Percentiles rank a stretch among this genome's conserved stretches.
Conservation (phyloP, 2,888 invertebrate genomes). For the Leucoptera coffeella region DNA sequence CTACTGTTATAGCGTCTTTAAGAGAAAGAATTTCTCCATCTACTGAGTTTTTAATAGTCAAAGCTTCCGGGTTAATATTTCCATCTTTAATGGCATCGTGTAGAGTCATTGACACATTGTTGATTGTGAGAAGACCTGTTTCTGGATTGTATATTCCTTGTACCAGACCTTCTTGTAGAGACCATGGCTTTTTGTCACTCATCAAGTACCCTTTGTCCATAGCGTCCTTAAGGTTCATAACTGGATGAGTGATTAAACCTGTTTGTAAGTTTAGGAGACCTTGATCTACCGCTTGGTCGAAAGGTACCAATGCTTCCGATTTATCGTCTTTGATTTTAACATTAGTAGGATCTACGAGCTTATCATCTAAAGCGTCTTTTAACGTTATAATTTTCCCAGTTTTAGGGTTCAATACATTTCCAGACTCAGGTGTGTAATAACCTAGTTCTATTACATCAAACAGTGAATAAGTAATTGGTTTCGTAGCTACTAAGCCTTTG, state of each 20-base stretch:
- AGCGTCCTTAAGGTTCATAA: constrained; percentile 70
- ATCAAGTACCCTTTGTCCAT: constrained; percentile 75
- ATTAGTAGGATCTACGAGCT: constrained; percentile 65
- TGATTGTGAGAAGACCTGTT: constrained; percentile 66
- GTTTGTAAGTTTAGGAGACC: constrained; percentile 65
- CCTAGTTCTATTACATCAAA: constrained; percentile 70
- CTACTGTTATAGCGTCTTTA: constrained; percentile 69
- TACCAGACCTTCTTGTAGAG: constrained; percentile 75
- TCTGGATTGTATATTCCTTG: constrained; percentile 73
- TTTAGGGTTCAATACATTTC: constrained; percentile 71
- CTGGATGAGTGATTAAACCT: constrained; percentile 64
- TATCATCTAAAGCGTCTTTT: constrained; percentile 65
- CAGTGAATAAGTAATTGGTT: constrained; percentile 63
- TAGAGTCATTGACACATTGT: constrained; percentile 62
- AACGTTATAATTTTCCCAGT: constrained; percentile 69
- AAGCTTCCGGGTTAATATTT: constrained; percentile 68
- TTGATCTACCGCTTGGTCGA: constrained; percentile 63
- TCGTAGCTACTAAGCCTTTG: constrained; percentile 64
- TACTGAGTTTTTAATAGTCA: constrained; percentile 74
- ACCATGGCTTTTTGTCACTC: constrained; percentile 73
- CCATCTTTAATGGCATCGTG: constrained; percentile 69
- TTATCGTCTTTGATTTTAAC: constrained; percentile 70
- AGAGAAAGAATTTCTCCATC: constrained; percentile 76
- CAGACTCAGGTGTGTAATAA: constrained; percentile 68
- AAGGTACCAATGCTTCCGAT: constrained; percentile 58